phyloP scores from a whole-genome alignment of 1,140 invertebrate species.

The Aphelenchoides besseyi region DNA sequence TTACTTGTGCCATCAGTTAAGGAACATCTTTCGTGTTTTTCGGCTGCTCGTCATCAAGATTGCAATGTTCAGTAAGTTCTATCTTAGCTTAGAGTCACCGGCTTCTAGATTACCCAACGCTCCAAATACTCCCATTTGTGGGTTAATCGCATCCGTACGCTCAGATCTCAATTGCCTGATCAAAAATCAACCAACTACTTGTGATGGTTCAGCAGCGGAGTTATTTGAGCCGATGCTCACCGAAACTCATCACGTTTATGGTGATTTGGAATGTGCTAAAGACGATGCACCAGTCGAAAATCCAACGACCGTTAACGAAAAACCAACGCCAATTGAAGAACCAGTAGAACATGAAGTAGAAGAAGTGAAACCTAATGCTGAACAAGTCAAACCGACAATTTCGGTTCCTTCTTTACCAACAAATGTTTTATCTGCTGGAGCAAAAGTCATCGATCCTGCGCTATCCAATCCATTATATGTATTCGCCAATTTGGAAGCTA shows the following conservation, averaged over 20 bases:
- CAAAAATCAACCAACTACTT: conserved; percentile 28
- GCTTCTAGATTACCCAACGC: conserved; percentile 4
- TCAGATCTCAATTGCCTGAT: conserved; percentile 46
- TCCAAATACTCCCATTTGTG: conserved; percentile 27
- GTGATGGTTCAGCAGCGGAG: conserved; percentile 48
- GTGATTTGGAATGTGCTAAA: conserved; percentile 45
- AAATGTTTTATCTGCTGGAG: background rate
- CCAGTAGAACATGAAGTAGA: conserved; percentile 1
- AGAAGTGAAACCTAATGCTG: background rate
- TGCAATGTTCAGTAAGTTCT: conserved; percentile 31
- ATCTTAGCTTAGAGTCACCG: conserved; percentile 5
- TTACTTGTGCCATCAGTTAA: conserved; percentile 51
- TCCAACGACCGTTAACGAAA: background rate
- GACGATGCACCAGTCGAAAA: conserved; percentile 1
- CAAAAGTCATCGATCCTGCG: conserved; percentile 6
- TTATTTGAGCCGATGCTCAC: conserved; percentile 46
- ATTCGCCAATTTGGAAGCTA: conserved; percentile 24
- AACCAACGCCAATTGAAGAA: conserved; percentile 2
- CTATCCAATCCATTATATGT: conserved; percentile 27
- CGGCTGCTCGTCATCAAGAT: conserved; percentile 17
- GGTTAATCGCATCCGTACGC: conserved; percentile 33
- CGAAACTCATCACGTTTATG: conserved; percentile 47
- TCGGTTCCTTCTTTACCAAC: conserved; percentile 12
- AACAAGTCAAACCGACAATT: conserved; percentile 25
- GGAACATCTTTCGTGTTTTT: conserved; percentile 51